Conservation (phyloP, 1,140 invertebrate species). For the Sycophaga agraensis region DNA sequence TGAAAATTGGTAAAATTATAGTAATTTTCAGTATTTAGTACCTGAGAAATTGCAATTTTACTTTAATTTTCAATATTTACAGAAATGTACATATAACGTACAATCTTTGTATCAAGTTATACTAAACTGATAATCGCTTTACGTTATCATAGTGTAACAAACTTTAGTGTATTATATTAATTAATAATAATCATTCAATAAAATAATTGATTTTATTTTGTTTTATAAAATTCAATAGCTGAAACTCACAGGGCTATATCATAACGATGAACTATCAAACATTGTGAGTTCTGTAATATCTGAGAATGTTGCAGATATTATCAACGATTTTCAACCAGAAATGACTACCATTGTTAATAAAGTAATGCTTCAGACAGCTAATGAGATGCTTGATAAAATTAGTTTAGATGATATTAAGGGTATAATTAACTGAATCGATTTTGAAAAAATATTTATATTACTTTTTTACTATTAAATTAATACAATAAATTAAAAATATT, state of each 20-base stretch:
- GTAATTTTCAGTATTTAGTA: no score
- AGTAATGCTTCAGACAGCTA: not conserved
- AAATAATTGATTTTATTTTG: no score
- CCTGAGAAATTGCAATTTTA: no score
- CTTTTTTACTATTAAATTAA: not conserved
- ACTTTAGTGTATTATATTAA: no score
- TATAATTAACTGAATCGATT: not conserved
- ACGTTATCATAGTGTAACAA: no score
- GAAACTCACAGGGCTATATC: conserved; percentile 29
- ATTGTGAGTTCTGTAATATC: conserved; percentile 28
- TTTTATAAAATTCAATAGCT: conserved; percentile 28
- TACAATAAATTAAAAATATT: not conserved
- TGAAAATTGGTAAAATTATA: no score
- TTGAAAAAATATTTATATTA: not conserved
- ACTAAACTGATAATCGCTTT: no score
- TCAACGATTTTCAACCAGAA: conserved; percentile 29
- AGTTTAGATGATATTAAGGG: conserved; percentile 13
- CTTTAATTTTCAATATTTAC: no score
- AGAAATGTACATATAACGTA: no score
- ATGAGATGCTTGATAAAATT: conserved; percentile 4
- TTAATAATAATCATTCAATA: no score
- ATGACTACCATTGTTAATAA: conserved; percentile 15
- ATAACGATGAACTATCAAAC: conserved; percentile 32
- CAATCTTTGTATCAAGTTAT: no score
- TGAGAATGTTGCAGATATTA: conserved; percentile 20